A percentile compares a stretch with the other conserved stretches of the same genome.
Evolutionary conservation across 2,888 invertebrate genomes (phyloP).

Genomic region (Hyles lineata): DNA sequence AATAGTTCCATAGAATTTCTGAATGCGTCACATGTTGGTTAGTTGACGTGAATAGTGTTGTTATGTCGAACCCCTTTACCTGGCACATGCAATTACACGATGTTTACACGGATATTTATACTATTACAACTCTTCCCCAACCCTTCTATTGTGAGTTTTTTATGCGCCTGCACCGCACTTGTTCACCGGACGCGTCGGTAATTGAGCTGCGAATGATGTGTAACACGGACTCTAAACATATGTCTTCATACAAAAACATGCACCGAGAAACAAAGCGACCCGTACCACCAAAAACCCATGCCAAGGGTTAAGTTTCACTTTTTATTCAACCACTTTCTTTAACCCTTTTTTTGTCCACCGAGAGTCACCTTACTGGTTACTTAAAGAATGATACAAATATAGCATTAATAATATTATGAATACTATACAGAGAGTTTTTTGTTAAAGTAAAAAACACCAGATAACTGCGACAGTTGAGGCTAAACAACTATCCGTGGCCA

Average conservation of each 20-base stretch:
- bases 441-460: constrained; percentile 65
- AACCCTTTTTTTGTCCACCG: constrained; percentile 58
- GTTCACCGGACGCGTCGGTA: constrained; percentile 63
- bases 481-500: constrained; percentile 65
- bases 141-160: constrained; percentile 77
- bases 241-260: constrained; percentile 41
- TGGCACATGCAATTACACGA: constrained; percentile 79
- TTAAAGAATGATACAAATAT: constrained; percentile 54
- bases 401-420: constrained; percentile 55
- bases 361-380: constrained; percentile 41
- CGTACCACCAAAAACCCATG: constrained; percentile 34
- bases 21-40: background rate
- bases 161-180: constrained; percentile 66
- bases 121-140: constrained; percentile 74
- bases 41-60: constrained; percentile 49
- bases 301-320: constrained; percentile 69
- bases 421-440: constrained; percentile 58
- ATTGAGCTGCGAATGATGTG: constrained; percentile 54
- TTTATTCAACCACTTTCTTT: constrained; percentile 55
- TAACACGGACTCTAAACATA: constrained; percentile 46
- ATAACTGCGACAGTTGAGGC: constrained; percentile 75
- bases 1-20: background rate
- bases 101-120: constrained; percentile 81
- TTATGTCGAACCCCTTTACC: constrained; percentile 70
- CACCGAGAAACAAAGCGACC: constrained; percentile 38